Base-by-base conservation (phyloP, 2,797 vertebrate genomes). In the Naso thynnoides region DNA sequence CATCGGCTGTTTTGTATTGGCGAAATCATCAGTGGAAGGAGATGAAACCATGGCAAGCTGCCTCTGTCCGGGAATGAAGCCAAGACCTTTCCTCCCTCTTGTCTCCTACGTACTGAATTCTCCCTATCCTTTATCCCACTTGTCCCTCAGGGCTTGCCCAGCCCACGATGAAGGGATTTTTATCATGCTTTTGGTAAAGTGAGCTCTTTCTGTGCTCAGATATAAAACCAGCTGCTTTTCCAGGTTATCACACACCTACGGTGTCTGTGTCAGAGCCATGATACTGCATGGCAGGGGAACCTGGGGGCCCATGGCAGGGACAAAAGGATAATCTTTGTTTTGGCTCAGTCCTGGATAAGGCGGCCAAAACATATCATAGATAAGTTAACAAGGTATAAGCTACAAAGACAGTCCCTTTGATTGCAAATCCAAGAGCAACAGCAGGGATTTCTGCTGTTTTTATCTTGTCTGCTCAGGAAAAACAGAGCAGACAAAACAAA, bases 381-480 rank as follows among this genome's bases (percentile, higher is more conserved):
- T 84, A 27, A 84, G 73, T 48, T 73, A 58, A 60, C n/a, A 36
- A 67, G 42, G 57, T 56, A n/a, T 7, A 33, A n/a, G 31, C 31
- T 33, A 38, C 39, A 64, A 38, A 60, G 69, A 23, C 7, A 3
- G 27, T 14, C 16, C 19, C 36, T 79, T 81, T 74, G 58, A 57
- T 56, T 8, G 24, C 7, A 36, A 21, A 59, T 83, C 87, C 86
- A 86, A 89, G 29, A 83, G 48, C 77, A 89, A 89, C 73, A 86
- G 26, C 15, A 24, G 29, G 47, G 66, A 48, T 47, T 27, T 67
- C 61, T 62, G 48, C 23, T 53, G 56, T 56, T 54, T 24, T 60
- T n/a, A 39, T 73, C 65, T 61, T 13, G 41, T 50, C 41, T n/a
- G 45, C 26, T 56, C 36, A 29, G 41, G 31, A 13, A 19, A 52